Evolutionary conservation across 2,888 invertebrate species (phyloP).

Genomic region (Podotricha telesiphe): DNA sequence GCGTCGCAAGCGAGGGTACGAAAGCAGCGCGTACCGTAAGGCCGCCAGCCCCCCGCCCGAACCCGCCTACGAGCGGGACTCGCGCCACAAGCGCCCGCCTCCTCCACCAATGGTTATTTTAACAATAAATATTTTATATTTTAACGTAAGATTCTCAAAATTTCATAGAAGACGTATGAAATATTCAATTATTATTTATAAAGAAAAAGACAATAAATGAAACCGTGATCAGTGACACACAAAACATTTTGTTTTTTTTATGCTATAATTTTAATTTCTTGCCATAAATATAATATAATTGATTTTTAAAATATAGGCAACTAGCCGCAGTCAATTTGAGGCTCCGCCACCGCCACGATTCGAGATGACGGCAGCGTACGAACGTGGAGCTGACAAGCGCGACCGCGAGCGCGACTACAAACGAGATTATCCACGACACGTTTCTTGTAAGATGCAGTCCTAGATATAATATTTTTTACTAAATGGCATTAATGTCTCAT

Average conservation of each 20-base stretch:
- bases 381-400: slow-evolving; percentile 71
- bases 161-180: too few relatives aligned
- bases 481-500: too few relatives aligned
- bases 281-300: background rate
- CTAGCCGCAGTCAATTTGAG: slow-evolving; percentile 76
- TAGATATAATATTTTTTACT: background rate
- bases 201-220: too few relatives aligned
- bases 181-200: too few relatives aligned
- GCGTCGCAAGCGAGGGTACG: slow-evolving; percentile 83
- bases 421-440: slow-evolving; percentile 74
- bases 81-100: slow-evolving; percentile 68
- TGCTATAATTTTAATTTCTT: too few relatives aligned
- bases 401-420: slow-evolving; percentile 79
- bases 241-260: too few relatives aligned
- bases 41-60: slow-evolving; percentile 68
- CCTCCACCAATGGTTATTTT: slow-evolving; percentile 64
- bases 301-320: slow-evolving; percentile 53
- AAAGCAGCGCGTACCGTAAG: slow-evolving; percentile 72
- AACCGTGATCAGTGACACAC: too few relatives aligned
- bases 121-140: too few relatives aligned
- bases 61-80: slow-evolving; percentile 71
- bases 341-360: slow-evolving; percentile 84
- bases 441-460: slow-evolving; percentile 59
- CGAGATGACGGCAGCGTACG: slow-evolving; percentile 74
- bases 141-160: too few relatives aligned